These are phyloP conservation scores for Cinclus mexicanus DNA, from an alignment of 2,113 vertebrate genomes.

Conservation along the genomic window DNA sequence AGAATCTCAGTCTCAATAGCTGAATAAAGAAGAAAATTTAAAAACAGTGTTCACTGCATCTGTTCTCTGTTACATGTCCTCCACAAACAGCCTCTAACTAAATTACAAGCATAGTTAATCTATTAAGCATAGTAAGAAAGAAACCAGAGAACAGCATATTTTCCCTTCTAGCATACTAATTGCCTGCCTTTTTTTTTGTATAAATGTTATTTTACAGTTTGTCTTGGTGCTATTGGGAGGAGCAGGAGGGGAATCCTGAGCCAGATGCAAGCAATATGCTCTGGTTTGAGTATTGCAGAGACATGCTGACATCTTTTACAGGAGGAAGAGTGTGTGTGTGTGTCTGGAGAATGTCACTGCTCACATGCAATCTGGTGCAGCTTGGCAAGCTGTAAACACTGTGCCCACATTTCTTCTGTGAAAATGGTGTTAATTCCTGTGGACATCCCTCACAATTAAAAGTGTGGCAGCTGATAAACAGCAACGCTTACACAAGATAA, in stretches of 20 bases:
- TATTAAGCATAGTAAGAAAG: conserved; percentile 19
- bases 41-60: conserved; percentile 24
- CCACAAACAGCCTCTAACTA: conserved; percentile 20
- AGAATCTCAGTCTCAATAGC: not conserved
- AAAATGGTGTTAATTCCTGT: conserved; percentile 41
- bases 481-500: not conserved
- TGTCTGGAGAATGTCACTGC: not conserved
- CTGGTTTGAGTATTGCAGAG: not conserved
- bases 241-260: not conserved
- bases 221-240: not conserved
- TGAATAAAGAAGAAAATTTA: conserved; percentile 21
- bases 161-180: conserved; percentile 22
- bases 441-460: conserved; percentile 12
- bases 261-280: not conserved
- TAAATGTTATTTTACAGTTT: conserved; percentile 16
- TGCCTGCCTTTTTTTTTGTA: conserved; percentile 16
- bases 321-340: not conserved
- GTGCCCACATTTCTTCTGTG: not conserved
- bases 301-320: not conserved
- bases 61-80: conserved; percentile 27
- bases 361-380: not conserved
- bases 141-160: conserved; percentile 20
- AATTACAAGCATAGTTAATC: conserved; percentile 49
- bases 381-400: not conserved
- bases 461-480: conserved; percentile 26